phyloP scores from a whole-genome alignment of 1,140 invertebrate species.

The Lasioglossum albipes region DNA sequence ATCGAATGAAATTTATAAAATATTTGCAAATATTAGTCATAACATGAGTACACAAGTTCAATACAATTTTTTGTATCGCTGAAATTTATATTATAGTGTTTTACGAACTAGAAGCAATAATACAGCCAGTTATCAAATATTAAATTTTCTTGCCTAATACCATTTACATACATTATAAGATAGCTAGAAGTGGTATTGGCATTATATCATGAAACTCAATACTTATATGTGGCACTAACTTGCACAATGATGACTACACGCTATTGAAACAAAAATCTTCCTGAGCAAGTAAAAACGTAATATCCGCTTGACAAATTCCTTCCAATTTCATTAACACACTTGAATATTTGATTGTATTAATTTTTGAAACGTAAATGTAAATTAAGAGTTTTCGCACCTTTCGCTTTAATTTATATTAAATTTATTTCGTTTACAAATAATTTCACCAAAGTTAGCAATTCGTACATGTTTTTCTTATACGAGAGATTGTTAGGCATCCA shows the following conservation, averaged over 20 bases:
- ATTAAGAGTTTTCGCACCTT: not conserved
- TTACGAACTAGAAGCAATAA: conserved; percentile 21
- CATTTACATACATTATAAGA: not conserved
- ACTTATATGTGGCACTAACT: conserved; percentile 22
- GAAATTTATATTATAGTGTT: not conserved
- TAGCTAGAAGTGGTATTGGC: not conserved
- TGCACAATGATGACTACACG: conserved; percentile 17
- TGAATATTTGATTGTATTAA: not conserved
- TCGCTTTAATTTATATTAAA: not conserved
- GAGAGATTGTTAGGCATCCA: not conserved
- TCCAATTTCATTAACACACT: not conserved
- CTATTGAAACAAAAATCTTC: not conserved
- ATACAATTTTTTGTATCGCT: not conserved
- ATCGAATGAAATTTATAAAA: not conserved
- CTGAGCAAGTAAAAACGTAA: conserved; percentile 35
- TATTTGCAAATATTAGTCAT: conserved; percentile 7
- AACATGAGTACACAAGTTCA: conserved; percentile 1
- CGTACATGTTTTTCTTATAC: not conserved
- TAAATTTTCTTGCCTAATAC: conserved; percentile 1
- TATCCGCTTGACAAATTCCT: conserved; percentile 14
- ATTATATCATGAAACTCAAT: conserved; percentile 1
- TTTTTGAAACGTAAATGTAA: not conserved
- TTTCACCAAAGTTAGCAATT: not conserved
- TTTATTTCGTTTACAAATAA: conserved; percentile 2
- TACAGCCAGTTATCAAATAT: conserved; percentile 5